Evolutionary conservation across 2,113 vertebrate species (phyloP), one percentile per base, ranked within the genome.

Genomic region (Ciconia maguari): DNA sequence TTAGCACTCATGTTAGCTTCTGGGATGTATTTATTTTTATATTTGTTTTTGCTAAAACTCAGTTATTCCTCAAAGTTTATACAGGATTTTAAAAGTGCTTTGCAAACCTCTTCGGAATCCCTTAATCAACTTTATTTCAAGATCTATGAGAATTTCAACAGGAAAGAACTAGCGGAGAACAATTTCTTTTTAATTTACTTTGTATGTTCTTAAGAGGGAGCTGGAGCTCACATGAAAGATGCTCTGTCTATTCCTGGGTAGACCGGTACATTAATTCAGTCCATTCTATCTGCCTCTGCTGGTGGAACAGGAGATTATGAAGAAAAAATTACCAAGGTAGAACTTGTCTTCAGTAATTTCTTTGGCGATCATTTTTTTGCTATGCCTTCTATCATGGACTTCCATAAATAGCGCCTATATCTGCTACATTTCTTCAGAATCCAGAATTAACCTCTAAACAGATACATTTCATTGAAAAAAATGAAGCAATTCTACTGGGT

Each of bases 391-490:
- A 4, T 87, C 21, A 32, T 38, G 54, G 12, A 24, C 51, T 91
- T 90, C 15, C 46, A 61, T 19, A 68, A 82, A 48, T 32, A 22
- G 2, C 46, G 11, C 26, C 34, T 77, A 6, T 88, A 54, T 42
- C 30, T 89, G 44, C 36, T 89, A 20, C 3, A 20, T 71, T 81
- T 90, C 34, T 87, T 87, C 27, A 60, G 42, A 78, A 93, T 58
- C 10, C 34, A 46, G 64, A 90, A 74, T 60, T 85, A 82, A 95
- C 70, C 66, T 96, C 83, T 93, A 70, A 66, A 54, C 27, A 65
- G 32, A 18, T 71, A 55, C 13, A 64, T 95, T 97, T 94, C 68
- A 87, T 36, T 79, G 51, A 84, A 96, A 88, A 70, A 75, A 65
- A 44, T 21, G 5, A 68, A 84, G 42, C 34, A 34, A 16, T 92